A percentile compares a stretch with the other conserved stretches of the same genome.
These are phyloP conservation scores for Leptonema lineaticorne DNA, from an alignment of 1,140 invertebrate genomes.

Conservation along the genomic window DNA sequence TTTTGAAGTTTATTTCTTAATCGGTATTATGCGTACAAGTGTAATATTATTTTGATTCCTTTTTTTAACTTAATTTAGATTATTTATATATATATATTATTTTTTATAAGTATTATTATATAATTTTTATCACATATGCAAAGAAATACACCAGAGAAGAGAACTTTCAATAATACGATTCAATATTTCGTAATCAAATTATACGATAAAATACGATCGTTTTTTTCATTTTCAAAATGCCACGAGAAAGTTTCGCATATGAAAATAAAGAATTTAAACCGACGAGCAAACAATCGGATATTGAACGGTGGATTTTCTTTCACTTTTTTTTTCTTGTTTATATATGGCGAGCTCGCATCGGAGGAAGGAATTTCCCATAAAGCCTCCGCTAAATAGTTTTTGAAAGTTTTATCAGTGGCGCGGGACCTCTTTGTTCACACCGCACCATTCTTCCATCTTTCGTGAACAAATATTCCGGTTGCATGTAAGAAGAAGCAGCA, in stretches of 20 bases:
- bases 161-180: too few species aligned
- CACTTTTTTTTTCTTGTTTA: too few species aligned
- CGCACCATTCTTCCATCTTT: neutral
- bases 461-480: neutral
- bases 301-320: conserved; percentile 19
- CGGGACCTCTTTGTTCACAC: conserved; percentile 13
- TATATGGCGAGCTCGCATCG: conserved; percentile 3
- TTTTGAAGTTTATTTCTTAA: too few species aligned
- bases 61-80: too few species aligned
- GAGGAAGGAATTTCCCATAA: conserved; percentile 29
- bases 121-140: too few species aligned
- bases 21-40: too few species aligned
- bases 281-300: conserved; percentile 21
- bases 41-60: too few species aligned
- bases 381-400: conserved; percentile 40
- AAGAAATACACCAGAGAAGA: too few species aligned
- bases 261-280: conserved; percentile 13
- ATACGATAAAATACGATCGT: too few species aligned
- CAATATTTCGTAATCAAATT: too few species aligned
- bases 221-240: neutral
- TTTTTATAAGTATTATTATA: too few species aligned
- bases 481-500: neutral
- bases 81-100: too few species aligned
- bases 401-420: conserved; percentile 39
- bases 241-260: conserved; percentile 3